phyloP scores from a whole-genome alignment of 2,113 vertebrate genomes.

The Machaerirhynchus nigripectus region DNA sequence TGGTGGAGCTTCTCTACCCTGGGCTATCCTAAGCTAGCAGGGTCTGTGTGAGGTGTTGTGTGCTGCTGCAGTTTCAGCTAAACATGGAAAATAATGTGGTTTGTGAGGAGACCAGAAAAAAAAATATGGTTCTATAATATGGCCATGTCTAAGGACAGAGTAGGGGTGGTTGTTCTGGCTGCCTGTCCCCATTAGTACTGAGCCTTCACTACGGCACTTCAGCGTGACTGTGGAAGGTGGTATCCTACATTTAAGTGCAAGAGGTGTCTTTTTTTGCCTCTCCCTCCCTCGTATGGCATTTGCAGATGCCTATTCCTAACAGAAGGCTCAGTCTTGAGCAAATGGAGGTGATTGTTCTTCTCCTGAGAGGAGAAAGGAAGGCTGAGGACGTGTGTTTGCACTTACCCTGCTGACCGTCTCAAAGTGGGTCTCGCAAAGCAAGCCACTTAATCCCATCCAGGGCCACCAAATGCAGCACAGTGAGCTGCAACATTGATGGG shows the following conservation, averaged over 20 bases:
- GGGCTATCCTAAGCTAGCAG: neutral
- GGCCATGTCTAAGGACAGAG: neutral
- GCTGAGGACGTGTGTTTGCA: neutral
- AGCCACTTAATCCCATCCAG: neutral
- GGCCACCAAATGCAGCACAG: neutral
- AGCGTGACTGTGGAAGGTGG: neutral
- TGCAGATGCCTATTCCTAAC: neutral
- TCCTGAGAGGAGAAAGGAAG: neutral
- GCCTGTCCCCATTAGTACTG: neutral
- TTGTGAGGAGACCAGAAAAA: neutral
- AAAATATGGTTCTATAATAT: neutral
- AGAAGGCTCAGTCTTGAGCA: neutral
- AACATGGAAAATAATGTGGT: neutral
- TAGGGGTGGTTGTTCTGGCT: neutral
- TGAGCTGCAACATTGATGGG: too few species aligned
- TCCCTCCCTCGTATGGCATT: neutral
- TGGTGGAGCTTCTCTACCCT: neutral
- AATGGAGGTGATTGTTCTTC: neutral
- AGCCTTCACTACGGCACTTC: neutral
- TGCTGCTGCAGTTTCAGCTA: neutral
- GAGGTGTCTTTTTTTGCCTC: neutral
- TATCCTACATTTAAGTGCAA: neutral
- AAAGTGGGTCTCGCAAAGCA: accelerated
- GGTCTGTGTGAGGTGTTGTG: neutral
- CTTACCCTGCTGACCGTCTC: neutral